Evolutionary conservation across 2,797 vertebrate genomes (phyloP), one percentile per base, ranked within the genome.

Genomic region (Bradypodion ventrale): DNA sequence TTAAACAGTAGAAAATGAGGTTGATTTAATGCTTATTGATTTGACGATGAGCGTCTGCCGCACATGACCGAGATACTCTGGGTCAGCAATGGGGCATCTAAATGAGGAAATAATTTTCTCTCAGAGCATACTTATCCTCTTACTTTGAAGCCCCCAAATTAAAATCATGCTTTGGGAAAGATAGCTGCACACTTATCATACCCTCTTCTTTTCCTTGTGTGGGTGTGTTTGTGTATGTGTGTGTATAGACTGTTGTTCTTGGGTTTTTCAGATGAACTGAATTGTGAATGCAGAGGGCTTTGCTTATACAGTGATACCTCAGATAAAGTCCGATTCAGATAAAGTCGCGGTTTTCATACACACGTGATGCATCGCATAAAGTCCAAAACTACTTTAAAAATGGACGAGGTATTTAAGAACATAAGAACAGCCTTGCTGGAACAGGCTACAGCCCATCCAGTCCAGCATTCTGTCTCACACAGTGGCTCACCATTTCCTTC

Each of bases 1-100:
- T 92, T 94, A 92, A 94, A 93, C 91, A 92, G 91, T 83, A 91
- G 87, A 92, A 93, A 93, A 93, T 93, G 88, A 92, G 92, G 73
- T 92, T 91, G 92, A 93, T 80, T 89, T 90, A 91, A 80, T 94
- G 88, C 92, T 89, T 87, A 89, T 93, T 94, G 91, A 92, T 92
- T 92, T 90, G 89, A 82, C 88, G 90, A 92, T 91, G 90, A 89
- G 90, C 89, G 85, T 89, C 12, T 88, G 87, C 91, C 78, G 85
- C 91, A 74, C 89, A 89, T 89, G 93, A 93, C 93, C 88, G 83
- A 84, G 72, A 21, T 87, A 85, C 90, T 91, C 86, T 79, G 90
- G 91, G 90, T 94, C 93, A 94, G 79, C 62, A 68, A 84, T 44
- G 0, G 63, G 75, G 52, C 82, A 72, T 60, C 6, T 91, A 84